Percentiles rank a stretch among this genome's conserved stretches.
phyloP scores from a whole-genome alignment of 2,113 vertebrate genomes.

The Leptobrachium ailaonicum region DNA sequence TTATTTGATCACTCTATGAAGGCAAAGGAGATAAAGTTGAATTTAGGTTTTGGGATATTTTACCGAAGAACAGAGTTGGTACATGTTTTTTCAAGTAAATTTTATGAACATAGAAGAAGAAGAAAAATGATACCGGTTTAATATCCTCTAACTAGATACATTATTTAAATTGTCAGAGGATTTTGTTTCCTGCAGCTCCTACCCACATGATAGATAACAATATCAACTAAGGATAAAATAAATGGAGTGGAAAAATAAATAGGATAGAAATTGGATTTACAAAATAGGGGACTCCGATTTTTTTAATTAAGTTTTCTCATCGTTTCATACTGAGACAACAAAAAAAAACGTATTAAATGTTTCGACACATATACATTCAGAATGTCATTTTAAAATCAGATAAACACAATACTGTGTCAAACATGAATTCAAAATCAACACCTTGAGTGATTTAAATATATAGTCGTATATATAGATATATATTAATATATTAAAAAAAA shows the following conservation, averaged over 20 bases:
- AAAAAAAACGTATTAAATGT: background rate
- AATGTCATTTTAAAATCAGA: constrained; percentile 15
- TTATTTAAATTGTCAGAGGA: background rate
- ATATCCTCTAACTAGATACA: constrained; percentile 7
- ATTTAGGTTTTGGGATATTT: background rate
- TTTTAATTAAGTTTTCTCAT: background rate
- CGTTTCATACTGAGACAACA: background rate
- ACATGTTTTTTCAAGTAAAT: constrained; percentile 3
- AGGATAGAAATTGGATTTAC: constrained; percentile 8
- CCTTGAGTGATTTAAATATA: background rate
- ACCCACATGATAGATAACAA: constrained; percentile 6
- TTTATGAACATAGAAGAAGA: constrained; percentile 9
- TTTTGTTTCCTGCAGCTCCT: background rate
- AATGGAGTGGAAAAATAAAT: background rate
- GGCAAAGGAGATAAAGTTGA: constrained; percentile 5
- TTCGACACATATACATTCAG: constrained; percentile 14
- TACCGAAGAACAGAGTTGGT: background rate
- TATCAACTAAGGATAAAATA: constrained; percentile 1
- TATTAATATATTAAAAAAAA: constrained; percentile 19
- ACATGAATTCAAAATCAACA: constrained; percentile 11
- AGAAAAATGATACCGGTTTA: background rate
- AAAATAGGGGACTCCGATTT: background rate
- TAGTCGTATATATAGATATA: background rate
- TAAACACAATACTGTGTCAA: constrained; percentile 24
- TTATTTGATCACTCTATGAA: constrained; percentile 22